A percentile compares a stretch with the other conserved stretches of the same genome.
These are phyloP conservation scores for Himalopsyche kuldschensis DNA, from an alignment of 2,888 invertebrate genomes.

Conservation along the genomic window DNA sequence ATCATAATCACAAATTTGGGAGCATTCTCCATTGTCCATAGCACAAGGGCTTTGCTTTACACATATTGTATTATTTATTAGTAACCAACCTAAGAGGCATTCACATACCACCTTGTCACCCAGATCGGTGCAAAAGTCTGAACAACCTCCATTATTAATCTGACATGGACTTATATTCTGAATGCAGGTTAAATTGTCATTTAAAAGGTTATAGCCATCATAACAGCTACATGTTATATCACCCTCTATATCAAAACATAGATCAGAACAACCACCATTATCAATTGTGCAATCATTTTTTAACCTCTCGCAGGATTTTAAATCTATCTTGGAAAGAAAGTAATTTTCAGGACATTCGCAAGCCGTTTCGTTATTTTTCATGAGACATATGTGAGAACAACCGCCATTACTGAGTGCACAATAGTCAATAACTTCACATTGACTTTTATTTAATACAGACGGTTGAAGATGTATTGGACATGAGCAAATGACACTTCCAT, in stretches of 20 bases:
- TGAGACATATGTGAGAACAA: conserved; percentile 42
- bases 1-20: conserved; percentile 58
- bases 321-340: background rate
- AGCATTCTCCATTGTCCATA: conserved; percentile 55
- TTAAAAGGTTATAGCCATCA: conserved; percentile 52
- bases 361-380: background rate
- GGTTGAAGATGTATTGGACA: conserved; percentile 46
- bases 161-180: conserved; percentile 39
- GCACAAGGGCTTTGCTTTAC: conserved; percentile 60
- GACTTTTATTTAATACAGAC: conserved; percentile 38
- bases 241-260: conserved; percentile 46
- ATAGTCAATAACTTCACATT: conserved; percentile 40
- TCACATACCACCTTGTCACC: conserved; percentile 50
- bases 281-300: conserved; percentile 44
- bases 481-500: conserved; percentile 44
- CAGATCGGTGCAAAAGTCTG: conserved; percentile 48
- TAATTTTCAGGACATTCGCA: background rate
- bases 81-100: conserved; percentile 57
- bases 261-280: conserved; percentile 62
- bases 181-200: conserved; percentile 47
- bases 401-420: conserved; percentile 45
- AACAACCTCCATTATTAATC: conserved; percentile 51
- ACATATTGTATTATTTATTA: conserved; percentile 49
- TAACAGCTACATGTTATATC: conserved; percentile 50
- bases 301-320: conserved; percentile 37